Conservation (phyloP, 1,140 invertebrate genomes). For the Ganaspis sp. region DNA sequence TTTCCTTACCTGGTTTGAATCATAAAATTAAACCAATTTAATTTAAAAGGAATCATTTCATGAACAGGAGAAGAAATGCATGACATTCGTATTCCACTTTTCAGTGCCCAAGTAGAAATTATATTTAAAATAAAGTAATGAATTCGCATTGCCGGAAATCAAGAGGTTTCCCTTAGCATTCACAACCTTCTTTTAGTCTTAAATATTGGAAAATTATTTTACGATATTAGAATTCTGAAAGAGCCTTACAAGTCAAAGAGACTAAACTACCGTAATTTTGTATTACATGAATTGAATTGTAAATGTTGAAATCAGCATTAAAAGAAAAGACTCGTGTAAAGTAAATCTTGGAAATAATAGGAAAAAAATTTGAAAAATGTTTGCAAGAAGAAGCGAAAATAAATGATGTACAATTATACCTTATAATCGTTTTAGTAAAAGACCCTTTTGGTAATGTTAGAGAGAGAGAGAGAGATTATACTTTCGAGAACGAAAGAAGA, state of each 20-base stretch:
- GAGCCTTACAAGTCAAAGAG: not conserved
- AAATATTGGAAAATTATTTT: not conserved
- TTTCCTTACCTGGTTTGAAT: not conserved
- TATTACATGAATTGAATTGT: not conserved
- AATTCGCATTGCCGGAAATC: no score
- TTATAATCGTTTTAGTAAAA: not conserved
- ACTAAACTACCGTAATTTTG: not conserved
- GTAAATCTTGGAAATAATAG: not conserved
- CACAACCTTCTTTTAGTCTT: not conserved
- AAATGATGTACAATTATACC: not conserved
- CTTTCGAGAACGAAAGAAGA: not conserved
- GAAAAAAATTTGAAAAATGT: conserved; percentile 2
- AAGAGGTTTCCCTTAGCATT: no score
- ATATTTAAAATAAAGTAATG: no score
- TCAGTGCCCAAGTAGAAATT: not conserved
- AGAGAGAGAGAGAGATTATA: not conserved
- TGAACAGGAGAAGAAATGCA: not conserved
- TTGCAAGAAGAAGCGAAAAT: not conserved
- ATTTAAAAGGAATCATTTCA: not conserved
- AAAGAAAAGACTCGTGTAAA: not conserved
- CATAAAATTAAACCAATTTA: not conserved
- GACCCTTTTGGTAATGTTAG: not conserved
- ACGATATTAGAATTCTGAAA: not conserved
- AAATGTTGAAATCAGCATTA: not conserved
- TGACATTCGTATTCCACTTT: not conserved